Conservation (phyloP, 2,888 invertebrate genomes). For the Habroteleia sp. region DNA sequence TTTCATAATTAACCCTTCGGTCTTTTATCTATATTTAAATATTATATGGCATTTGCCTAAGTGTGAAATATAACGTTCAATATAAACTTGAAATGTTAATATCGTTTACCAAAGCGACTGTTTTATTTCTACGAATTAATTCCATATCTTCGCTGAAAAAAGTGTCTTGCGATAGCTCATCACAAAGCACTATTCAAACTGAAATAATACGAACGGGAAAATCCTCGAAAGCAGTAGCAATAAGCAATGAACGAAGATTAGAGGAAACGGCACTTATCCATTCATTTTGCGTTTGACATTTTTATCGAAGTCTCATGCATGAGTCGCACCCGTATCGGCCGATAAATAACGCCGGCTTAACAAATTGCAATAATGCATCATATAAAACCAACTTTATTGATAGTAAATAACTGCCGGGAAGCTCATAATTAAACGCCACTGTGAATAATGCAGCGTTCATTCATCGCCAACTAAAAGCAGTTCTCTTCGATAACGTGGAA, state of each 20-base stretch:
- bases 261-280: conserved; percentile 51
- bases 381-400: conserved; percentile 36
- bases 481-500: background rate
- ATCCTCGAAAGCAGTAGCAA: conserved; percentile 20
- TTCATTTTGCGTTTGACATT: conserved; percentile 45
- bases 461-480: background rate
- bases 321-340: conserved; percentile 28
- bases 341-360: conserved; percentile 48
- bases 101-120: too few species aligned
- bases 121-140: too few species aligned
- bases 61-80: too few species aligned
- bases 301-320: conserved; percentile 46
- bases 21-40: too few species aligned
- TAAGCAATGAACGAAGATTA: conserved; percentile 40
- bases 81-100: too few species aligned
- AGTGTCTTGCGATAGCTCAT: conserved; percentile 10
- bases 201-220: conserved; percentile 15
- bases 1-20: too few species aligned
- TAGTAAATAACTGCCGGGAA: conserved; percentile 33
- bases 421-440: conserved; percentile 27
- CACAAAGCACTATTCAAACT: conserved; percentile 10
- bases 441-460: conserved; percentile 7
- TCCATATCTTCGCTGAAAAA: too few species aligned
- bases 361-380: conserved; percentile 53
- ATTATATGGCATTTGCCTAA: too few species aligned